Conservation (phyloP, 2,113 vertebrate genomes). For the Bujurquina vittata region DNA sequence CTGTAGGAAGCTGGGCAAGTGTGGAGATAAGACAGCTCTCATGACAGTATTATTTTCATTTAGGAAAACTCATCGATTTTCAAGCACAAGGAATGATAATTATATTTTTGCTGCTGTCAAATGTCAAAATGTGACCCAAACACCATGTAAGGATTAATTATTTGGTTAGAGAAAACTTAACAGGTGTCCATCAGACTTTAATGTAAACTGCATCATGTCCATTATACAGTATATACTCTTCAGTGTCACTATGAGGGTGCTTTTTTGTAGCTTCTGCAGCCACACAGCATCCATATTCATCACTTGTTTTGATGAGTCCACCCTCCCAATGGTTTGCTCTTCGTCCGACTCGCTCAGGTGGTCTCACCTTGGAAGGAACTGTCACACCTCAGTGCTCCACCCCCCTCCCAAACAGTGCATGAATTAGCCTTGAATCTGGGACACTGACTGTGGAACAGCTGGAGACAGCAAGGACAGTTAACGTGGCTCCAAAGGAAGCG, state of each 20-base stretch:
- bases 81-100: neutral
- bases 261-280: slow-evolving; percentile 5
- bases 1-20: neutral
- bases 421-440: slow-evolving; percentile 48
- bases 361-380: slow-evolving; percentile 52
- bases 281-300: slow-evolving; percentile 64
- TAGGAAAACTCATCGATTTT: neutral
- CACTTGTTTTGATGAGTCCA: slow-evolving; percentile 15
- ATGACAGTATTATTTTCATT: neutral
- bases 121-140: neutral
- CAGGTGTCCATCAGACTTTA: neutral
- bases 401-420: slow-evolving; percentile 17
- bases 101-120: neutral
- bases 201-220: neutral
- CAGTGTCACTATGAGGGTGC: neutral
- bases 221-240: neutral
- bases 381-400: slow-evolving; percentile 32
- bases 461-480: slow-evolving; percentile 30
- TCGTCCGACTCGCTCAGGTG: slow-evolving; percentile 55
- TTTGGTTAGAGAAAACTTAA: neutral
- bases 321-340: neutral
- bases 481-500: neutral
- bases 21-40: neutral
- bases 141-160: neutral
- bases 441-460: slow-evolving; percentile 18